These are phyloP conservation scores for Brachionus calyciflorus DNA, from an alignment of 1,140 invertebrate species.

Conservation along the genomic window DNA sequence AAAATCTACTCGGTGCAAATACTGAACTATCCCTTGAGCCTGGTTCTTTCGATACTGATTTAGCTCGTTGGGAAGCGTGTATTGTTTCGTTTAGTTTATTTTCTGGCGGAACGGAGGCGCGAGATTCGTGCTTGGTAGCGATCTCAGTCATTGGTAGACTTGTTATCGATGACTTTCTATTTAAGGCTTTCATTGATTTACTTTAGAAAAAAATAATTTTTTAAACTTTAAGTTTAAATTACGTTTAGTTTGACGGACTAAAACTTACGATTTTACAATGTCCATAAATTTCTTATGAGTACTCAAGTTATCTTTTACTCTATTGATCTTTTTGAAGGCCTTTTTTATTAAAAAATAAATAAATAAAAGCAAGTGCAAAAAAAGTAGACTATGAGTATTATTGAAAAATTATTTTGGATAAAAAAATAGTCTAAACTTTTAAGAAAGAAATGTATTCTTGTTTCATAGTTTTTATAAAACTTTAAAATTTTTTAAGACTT, in stretches of 20 bases:
- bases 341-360: too few relatives aligned
- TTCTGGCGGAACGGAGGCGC: background rate
- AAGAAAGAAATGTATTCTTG: too few relatives aligned
- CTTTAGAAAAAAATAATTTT: background rate
- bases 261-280: constrained; percentile 46
- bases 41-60: constrained; percentile 43
- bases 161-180: constrained; percentile 22
- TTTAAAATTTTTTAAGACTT: too few relatives aligned
- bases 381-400: too few relatives aligned
- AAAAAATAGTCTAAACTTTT: too few relatives aligned
- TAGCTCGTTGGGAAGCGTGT: background rate
- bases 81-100: background rate
- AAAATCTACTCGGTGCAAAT: constrained; percentile 39
- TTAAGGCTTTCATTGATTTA: constrained; percentile 42
- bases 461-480: too few relatives aligned
- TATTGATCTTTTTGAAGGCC: constrained; percentile 26
- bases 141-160: background rate
- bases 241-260: background rate
- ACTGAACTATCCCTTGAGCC: constrained; percentile 11
- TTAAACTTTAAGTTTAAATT: constrained; percentile 5
- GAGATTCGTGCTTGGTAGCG: background rate
- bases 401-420: too few relatives aligned
- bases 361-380: too few relatives aligned
- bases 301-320: constrained; percentile 41
- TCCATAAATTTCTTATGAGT: constrained; percentile 46